Conservation (phyloP, 2,113 vertebrate species). For the Trichechus manatus region DNA sequence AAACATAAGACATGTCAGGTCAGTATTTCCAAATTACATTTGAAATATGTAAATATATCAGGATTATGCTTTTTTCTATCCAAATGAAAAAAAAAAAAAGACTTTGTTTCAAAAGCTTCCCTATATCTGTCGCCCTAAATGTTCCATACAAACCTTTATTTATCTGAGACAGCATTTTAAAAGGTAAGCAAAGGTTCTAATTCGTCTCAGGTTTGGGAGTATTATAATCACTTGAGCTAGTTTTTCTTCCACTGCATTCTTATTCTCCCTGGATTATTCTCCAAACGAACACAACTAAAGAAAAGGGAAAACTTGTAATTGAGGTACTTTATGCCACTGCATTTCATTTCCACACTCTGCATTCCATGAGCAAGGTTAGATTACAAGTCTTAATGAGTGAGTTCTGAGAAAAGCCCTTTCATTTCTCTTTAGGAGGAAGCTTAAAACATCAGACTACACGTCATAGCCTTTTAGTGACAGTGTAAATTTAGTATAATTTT, state of each 20-base stretch:
- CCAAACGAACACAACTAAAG: constrained; percentile 60
- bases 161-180: constrained; percentile 27
- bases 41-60: constrained; percentile 7
- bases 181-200: constrained; percentile 51
- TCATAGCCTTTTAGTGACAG: background rate
- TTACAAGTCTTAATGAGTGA: constrained; percentile 29
- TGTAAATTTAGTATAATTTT: background rate
- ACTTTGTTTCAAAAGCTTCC: constrained; percentile 26
- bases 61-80: background rate
- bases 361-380: background rate
- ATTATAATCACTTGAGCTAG: constrained; percentile 31
- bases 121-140: background rate
- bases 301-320: constrained; percentile 30
- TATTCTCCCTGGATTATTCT: constrained; percentile 53
- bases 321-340: constrained; percentile 33
- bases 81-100: background rate
- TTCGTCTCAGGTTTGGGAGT: background rate
- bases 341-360: constrained; percentile 58
- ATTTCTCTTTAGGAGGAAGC: constrained; percentile 38
- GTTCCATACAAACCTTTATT: background rate
- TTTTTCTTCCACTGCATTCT: constrained; percentile 51
- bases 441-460: constrained; percentile 23
- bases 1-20: background rate
- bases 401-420: background rate
- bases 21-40: constrained; percentile 23